Evolutionary conservation across 37 sponge, comb jelly and placozoan genomes (phyloP).

Genomic region (Chondrilla cf. caribensis): DNA sequence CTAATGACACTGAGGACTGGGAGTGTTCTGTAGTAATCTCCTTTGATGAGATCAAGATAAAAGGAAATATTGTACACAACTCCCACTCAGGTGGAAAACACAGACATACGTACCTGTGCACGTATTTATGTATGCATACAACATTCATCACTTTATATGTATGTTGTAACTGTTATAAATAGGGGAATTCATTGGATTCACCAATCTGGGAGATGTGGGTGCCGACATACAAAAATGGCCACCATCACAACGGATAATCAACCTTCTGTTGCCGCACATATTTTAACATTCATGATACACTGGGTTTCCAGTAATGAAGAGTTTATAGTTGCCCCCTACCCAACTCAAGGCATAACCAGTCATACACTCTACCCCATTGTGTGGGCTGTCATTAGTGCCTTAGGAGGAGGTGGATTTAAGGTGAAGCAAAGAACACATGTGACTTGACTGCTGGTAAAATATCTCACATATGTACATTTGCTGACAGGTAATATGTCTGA

Average conservation of each 20-base stretch:
- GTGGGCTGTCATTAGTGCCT: no score
- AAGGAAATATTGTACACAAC: slow-evolving; percentile 9
- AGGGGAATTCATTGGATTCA: slow-evolving; percentile 17
- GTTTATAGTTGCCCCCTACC: background rate
- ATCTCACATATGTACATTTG: no score
- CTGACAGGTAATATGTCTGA: no score
- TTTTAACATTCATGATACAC: slow-evolving; percentile 18
- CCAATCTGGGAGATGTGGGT: slow-evolving; percentile 7
- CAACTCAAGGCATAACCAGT: background rate
- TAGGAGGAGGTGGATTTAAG: no score
- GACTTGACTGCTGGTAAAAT: no score
- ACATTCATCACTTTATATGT: no score
- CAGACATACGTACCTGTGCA: no score
- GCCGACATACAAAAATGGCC: background rate
- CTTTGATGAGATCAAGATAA: slow-evolving; percentile 19
- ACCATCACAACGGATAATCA: background rate
- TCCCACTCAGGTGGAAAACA: background rate
- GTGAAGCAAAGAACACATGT: no score
- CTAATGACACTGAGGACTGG: no score
- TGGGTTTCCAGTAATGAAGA: slow-evolving; percentile 17
- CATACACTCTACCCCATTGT: background rate
- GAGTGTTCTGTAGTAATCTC: background rate
- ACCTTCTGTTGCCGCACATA: background rate
- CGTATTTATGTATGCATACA: no score
- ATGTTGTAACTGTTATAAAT: no score